A percentile compares a stretch with the other conserved stretches of the same genome.
phyloP scores from a whole-genome alignment of 2,113 vertebrate genomes.

The Carassius gibelio region DNA sequence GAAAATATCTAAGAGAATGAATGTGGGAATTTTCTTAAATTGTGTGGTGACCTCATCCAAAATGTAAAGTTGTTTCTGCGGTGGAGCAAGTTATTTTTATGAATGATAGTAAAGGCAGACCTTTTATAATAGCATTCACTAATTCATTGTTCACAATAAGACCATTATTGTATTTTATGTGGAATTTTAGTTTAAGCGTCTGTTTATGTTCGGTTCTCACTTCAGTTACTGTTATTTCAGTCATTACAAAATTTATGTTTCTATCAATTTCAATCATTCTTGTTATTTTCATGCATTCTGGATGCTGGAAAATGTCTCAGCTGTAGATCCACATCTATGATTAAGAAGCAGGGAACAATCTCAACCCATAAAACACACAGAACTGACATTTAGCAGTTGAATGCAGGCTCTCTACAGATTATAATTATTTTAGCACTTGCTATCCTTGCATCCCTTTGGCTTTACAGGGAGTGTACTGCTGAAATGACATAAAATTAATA shows the following conservation, averaged over 20 bases:
- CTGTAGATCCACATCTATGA: not conserved
- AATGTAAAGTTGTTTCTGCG: not conserved
- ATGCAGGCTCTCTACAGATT: conserved; percentile 19
- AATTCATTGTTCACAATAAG: not conserved
- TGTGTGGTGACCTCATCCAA: not conserved
- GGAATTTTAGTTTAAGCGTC: conserved; percentile 27
- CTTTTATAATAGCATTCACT: not conserved
- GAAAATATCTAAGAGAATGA: no score
- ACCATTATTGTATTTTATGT: not conserved
- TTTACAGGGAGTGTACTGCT: not conserved
- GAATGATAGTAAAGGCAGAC: not conserved
- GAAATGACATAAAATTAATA: conserved; percentile 11
- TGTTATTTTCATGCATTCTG: conserved; percentile 6
- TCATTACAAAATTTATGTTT: not conserved
- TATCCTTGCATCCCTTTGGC: conserved; percentile 20
- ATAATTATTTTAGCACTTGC: conserved; percentile 37
- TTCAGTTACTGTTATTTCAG: not conserved
- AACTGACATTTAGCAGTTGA: conserved; percentile 33
- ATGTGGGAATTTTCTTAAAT: no score
- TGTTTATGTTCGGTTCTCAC: conserved; percentile 62
- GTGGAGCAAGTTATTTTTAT: not conserved
- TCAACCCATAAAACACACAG: conserved; percentile 11
- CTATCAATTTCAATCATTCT: not conserved
- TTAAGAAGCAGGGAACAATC: conserved; percentile 1
- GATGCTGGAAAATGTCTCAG: not conserved